phyloP scores from a whole-genome alignment of 2,888 invertebrate genomes.

The Emmelina monodactyla region DNA sequence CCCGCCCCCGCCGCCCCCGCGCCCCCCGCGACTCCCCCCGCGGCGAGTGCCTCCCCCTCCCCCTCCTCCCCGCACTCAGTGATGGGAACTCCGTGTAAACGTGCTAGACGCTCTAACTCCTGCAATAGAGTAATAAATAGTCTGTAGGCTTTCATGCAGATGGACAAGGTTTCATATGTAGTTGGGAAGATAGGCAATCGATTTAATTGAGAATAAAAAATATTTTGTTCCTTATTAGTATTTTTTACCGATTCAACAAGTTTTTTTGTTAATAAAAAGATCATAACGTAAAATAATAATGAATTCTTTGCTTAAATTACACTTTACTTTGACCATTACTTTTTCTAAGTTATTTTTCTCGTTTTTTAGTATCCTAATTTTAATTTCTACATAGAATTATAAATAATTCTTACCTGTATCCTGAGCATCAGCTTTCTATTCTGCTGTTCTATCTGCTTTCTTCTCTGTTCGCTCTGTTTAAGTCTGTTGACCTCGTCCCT shows the following conservation, averaged over 20 bases:
- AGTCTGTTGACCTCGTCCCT: slow-evolving; percentile 58
- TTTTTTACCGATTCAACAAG: too few species aligned
- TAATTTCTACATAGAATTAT: not conserved
- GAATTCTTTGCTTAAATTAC: too few species aligned
- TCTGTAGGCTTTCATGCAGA: too few species aligned
- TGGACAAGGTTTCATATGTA: too few species aligned
- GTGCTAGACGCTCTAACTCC: slow-evolving; percentile 81
- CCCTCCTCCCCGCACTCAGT: too few species aligned
- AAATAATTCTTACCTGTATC: slow-evolving; percentile 74
- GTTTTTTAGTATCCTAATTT: not conserved
- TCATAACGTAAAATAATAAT: too few species aligned
- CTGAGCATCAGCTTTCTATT: slow-evolving; percentile 83
- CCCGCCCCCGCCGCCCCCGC: slow-evolving; percentile 12
- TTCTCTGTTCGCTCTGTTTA: slow-evolving; percentile 58
- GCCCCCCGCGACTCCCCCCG: slow-evolving; percentile 31
- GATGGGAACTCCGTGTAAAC: slow-evolving; percentile 75
- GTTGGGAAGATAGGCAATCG: too few species aligned
- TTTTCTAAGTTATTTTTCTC: too few species aligned
- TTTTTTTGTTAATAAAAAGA: too few species aligned
- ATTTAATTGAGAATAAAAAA: too few species aligned
- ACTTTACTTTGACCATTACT: too few species aligned
- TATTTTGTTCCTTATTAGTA: too few species aligned
- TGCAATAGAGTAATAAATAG: slow-evolving; percentile 32
- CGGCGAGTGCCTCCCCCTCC: slow-evolving; percentile 48
- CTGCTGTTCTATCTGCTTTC: slow-evolving; percentile 82